Evolutionary conservation across 2,113 vertebrate genomes (phyloP), one percentile per base, ranked within the genome.

Genomic region (Percina caprodes): DNA sequence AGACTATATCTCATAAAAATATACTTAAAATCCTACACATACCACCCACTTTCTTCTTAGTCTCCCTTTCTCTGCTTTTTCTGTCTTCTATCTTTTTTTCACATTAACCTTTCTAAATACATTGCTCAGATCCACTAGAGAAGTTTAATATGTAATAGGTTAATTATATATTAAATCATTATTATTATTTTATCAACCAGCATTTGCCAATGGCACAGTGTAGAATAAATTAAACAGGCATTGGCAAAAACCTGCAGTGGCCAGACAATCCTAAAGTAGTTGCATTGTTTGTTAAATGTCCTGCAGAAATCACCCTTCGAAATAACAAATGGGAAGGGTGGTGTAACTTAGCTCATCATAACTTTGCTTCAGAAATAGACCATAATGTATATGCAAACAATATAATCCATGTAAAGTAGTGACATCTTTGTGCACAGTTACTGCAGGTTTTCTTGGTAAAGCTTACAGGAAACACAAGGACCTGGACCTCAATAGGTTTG

Each of bases 381-480:
- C 6, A 26, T 65, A 1, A 2, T 66, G 1, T 24, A 19, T 6
- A n/a, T 59, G 6, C 15, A 62, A 74, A 74, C 23, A 46, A 21
- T 21, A 48, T 14, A n/a, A 51, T 63, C n/a, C 11, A 23, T 15
- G 9, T 42, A 8, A 46, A 56, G 51, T 18, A 21, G 30, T 60
- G 35, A 30, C 56, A 70, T 52, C n/a, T 75, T 69, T 26, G 21
- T 33, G n/a, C 81, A 6, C 21, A 55, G 26, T 26, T 52, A 35
- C 26, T 33, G 24, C 23, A 73, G 42, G 19, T 52, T 75, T 60
- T 59, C 35, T 45, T 63, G n/a, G 13, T 19, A 42, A 71, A 60
- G 45, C 49, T 88, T 83, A 72, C 77, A 35, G 86, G 85, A 91
- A 88, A 79, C 23, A 59, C 52, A 10, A 9, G 86, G 62, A 84